phyloP scores from a whole-genome alignment of 2,888 invertebrate species.

The Eristalis arbustorum region DNA sequence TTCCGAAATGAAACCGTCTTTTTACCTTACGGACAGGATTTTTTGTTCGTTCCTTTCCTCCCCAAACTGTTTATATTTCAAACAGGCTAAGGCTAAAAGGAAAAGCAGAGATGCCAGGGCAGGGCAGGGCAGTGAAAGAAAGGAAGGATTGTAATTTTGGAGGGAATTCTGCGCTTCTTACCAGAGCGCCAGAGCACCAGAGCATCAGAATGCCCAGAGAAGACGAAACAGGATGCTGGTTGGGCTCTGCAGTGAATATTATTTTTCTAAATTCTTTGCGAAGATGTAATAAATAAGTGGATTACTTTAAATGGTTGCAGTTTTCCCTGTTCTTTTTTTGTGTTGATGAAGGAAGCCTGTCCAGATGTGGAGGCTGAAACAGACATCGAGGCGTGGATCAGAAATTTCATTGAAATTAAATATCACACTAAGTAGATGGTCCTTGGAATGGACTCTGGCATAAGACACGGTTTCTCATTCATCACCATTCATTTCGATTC shows the following conservation, averaged over 20 bases:
- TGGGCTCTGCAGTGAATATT: conserved; percentile 13
- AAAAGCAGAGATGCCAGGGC: neutral
- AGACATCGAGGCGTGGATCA: neutral
- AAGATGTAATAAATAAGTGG: conserved; percentile 53
- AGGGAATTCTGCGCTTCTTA: conserved; percentile 40
- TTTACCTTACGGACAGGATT: conserved; percentile 67
- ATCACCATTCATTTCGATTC: neutral
- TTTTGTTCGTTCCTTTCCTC: conserved; percentile 7
- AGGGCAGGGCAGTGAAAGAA: conserved; percentile 29
- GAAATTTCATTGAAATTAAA: neutral
- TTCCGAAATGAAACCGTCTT: conserved; percentile 68
- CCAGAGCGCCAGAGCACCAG: conserved; percentile 19
- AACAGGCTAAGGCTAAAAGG: neutral
- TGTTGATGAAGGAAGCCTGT: neutral
- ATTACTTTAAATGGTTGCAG: conserved; percentile 57
- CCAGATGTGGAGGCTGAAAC: neutral
- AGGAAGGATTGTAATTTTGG: conserved; percentile 59
- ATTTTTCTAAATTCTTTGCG: conserved; percentile 42
- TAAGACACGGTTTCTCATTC: neutral
- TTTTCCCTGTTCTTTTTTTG: conserved; percentile 2
- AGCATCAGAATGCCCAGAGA: conserved; percentile 9
- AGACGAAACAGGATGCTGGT: conserved; percentile 8
- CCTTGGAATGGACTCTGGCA: neutral
- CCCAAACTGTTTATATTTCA: conserved; percentile 63
- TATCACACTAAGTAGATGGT: neutral